These are phyloP conservation scores for Lycia hirtaria DNA, from an alignment of 2,888 invertebrate species.

Conservation along the genomic window DNA sequence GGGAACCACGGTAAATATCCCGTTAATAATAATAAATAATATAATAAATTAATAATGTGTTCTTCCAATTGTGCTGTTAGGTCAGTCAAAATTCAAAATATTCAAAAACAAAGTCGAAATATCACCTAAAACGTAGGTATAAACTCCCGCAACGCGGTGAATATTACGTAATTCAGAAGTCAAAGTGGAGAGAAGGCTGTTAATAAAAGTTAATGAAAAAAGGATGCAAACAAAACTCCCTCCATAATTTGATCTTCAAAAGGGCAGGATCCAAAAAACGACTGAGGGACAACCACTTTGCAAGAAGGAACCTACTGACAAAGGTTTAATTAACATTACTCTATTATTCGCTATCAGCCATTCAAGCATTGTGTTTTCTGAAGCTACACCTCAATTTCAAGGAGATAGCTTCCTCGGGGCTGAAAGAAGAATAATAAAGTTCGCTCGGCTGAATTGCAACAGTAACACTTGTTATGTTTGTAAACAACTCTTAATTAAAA, in stretches of 20 bases:
- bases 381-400: conserved; percentile 16
- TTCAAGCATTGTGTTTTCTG: conserved; percentile 23
- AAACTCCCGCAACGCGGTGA: not conserved
- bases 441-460: conserved; percentile 39
- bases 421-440: conserved; percentile 37
- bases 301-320: conserved; percentile 12
- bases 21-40: too few relatives aligned
- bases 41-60: too few relatives aligned
- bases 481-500: conserved; percentile 57
- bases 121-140: too few relatives aligned
- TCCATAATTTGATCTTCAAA: conserved; percentile 10
- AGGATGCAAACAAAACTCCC: conserved; percentile 12
- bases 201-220: conserved; percentile 16
- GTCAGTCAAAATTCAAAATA: too few relatives aligned
- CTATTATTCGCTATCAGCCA: conserved; percentile 23
- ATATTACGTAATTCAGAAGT: not conserved
- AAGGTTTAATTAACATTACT: conserved; percentile 30
- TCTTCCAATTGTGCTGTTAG: too few relatives aligned
- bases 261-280: conserved; percentile 4
- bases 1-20: too few relatives aligned
- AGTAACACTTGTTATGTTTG: conserved; percentile 46
- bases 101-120: too few relatives aligned
- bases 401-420: conserved; percentile 8
- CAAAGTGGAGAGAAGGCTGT: not conserved
- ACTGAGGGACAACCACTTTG: conserved; percentile 1